These are phyloP conservation scores for Lepidocyrtinus sp. DNA, from an alignment of 2,888 invertebrate genomes.

Conservation along the genomic window DNA sequence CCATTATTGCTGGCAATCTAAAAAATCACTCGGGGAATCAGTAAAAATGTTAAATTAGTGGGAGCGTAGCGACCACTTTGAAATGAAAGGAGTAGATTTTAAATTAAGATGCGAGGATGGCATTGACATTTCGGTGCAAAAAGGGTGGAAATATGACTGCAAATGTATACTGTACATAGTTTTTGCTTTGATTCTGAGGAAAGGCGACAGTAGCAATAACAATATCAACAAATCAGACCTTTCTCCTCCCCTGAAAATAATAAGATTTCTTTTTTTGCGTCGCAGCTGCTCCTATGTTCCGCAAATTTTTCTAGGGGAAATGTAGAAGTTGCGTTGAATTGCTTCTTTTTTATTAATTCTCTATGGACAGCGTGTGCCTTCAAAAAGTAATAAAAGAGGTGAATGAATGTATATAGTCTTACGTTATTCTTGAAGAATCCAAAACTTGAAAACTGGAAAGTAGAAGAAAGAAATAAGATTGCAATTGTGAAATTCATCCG, in stretches of 20 bases:
- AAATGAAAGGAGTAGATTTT: not conserved
- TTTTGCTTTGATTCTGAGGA: too few relatives aligned
- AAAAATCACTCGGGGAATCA: slow-evolving; percentile 1
- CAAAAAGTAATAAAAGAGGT: not conserved
- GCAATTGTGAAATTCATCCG: not conserved
- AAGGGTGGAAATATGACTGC: not conserved
- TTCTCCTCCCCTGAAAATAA: not conserved
- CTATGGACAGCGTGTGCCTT: not conserved
- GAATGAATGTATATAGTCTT: too few relatives aligned
- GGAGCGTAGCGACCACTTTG: not conserved
- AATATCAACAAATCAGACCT: slow-evolving; percentile 33
- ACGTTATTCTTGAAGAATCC: not conserved
- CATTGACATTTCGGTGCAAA: not conserved
- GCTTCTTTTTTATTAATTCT: not conserved
- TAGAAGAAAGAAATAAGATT: not conserved
- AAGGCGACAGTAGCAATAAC: not conserved
- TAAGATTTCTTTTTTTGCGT: not conserved
- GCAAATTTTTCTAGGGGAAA: not conserved
- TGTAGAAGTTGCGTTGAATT: not conserved
- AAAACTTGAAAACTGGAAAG: too few relatives aligned
- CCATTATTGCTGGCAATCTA: not conserved
- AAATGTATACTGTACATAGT: too few relatives aligned
- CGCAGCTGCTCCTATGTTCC: not conserved
- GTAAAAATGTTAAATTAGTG: too few relatives aligned
- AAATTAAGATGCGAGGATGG: not conserved